Evolutionary conservation across 2,797 vertebrate species (phyloP), one percentile per base, ranked within the genome.

Genomic region (Apodemus agrarius): DNA sequence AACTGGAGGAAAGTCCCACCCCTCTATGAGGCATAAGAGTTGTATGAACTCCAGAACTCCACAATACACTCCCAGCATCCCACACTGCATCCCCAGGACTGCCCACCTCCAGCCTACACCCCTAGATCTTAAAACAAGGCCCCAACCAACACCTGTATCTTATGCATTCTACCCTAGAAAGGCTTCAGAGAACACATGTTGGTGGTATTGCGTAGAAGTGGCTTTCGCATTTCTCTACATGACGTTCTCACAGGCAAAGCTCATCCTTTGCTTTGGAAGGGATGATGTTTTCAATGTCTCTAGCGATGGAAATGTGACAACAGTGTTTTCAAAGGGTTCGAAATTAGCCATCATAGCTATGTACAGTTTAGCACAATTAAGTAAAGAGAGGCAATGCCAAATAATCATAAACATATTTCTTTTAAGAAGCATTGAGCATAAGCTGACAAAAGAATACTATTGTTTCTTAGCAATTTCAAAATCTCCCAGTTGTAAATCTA

Each of bases 211-310:
- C 14, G 52, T 11, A 65, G 46, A 86, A 90, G 65, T 54, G 46
- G 67, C 29, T 82, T 61, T 37, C 74, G 54, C 37, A 43, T 86
- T 87, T 91, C 90, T 90, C 93, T 52, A 59, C 95, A 65, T 46
- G 75, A 5, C 88, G 84, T 49, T 90, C 80, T 92, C 74, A 93
- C 52, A 67, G 49, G 78, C 43, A 84, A 89, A 83, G n/a, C 57
- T 79, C n/a, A 65, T 83, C n/a, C 86, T 92, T 89, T 94, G 65
- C 74, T 94, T 31, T 76, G 69, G 69, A 76, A 96, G 75, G 49
- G 37, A n/a, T 49, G 79, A 93, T 54, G 57, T 29, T 92, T 85
- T 86, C 29, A 90, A 92, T 80, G 14, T 84, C 40, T 91, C 61
- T 22, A 74, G 57, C 61, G 76, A 92, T 43, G 49, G 89, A 80